Base-by-base conservation (phyloP, 2,888 invertebrate genomes). In the Crepidodera aurea region DNA sequence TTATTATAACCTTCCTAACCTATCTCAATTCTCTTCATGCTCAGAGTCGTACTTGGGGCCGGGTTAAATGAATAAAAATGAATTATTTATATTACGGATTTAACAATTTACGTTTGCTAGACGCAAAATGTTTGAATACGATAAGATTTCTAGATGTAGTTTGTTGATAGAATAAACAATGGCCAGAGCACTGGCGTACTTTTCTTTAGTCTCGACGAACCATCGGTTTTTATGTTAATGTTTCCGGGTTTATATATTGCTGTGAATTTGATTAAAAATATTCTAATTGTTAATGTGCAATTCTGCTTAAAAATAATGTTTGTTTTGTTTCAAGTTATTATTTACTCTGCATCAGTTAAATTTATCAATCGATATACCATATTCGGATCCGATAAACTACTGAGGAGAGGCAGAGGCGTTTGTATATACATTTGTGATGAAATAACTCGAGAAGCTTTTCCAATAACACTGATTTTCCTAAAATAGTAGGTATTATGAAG, bases 1-100 rank as follows among this genome's bases (percentile, higher is more conserved):
- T 79, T 79, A 79, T 79, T 76, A 74, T 78, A 79, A 78, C 78
- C 79, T 79, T 77, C 76, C 75, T 78, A 78, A 78, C 78, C 78
- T 78, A 78, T 75, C 77, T 75, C 76, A 78, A 78, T 75, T 73
- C 69, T 69, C 66, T 70, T 70, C 68, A 65, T 66, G 67, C 57
- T 39, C 67, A 70, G 67, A 64, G 61, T 37, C 62, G 67, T 58
- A 70, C 70, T 70, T 53, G 57, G 56, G 58, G 46, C 42, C 51
- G 51, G 50, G 62, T 62, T 54, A 50, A 58, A 63, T 54, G 54
- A 58, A 63, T 51, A 51, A 64, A 64, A 64, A 64, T 64, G 64
- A 64, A 64, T 60, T 53, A 60, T 64, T 60, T 60, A 64, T 64
- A 48, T 34, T 27, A 48, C 40, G 57, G 37, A 53, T 58, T 58